A percentile compares a stretch with the other conserved stretches of the same genome.
phyloP scores from a whole-genome alignment of 92 coral and sea anemone species.

The Zoanthus sociatus region DNA sequence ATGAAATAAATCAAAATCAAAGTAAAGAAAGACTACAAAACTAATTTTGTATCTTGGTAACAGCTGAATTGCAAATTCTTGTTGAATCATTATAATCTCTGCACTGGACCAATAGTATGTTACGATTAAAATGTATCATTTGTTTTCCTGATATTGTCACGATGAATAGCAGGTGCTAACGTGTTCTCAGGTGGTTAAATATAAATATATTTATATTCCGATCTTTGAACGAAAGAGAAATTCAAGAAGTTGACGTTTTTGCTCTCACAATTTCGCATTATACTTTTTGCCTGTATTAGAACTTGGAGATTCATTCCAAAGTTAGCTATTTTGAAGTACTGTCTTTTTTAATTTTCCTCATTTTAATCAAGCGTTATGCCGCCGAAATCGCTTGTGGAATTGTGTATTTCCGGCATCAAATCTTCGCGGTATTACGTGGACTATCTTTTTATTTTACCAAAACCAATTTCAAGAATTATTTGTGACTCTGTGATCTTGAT shows the following conservation, averaged over 20 bases:
- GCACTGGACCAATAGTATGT: slow-evolving; percentile 16
- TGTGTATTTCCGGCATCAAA: slow-evolving; percentile 37
- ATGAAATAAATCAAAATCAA: background rate
- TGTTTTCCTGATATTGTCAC: background rate
- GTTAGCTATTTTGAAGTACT: background rate
- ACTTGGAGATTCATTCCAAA: background rate
- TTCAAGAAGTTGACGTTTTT: background rate
- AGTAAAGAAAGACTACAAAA: too few relatives aligned
- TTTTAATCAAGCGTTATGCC: background rate
- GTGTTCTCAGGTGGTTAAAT: slow-evolving; percentile 15
- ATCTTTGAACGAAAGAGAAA: slow-evolving; percentile 19
- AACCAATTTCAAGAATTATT: slow-evolving; percentile 27
- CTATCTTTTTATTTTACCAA: slow-evolving; percentile 22
- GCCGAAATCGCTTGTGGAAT: slow-evolving; percentile 41
- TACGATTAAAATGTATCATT: background rate
- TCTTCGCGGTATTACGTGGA: slow-evolving; percentile 33
- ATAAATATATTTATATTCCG: slow-evolving; percentile 25
- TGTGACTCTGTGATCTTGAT: slow-evolving; percentile 31
- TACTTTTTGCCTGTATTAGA: background rate
- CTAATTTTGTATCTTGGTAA: slow-evolving; percentile 9
- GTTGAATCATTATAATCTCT: background rate
- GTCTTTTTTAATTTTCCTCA: background rate
- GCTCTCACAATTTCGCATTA: background rate
- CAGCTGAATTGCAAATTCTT: background rate
- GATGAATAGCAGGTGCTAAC: slow-evolving; percentile 24